phyloP scores from a whole-genome alignment of 2,113 vertebrate species.

The Atherinomorus stipes region DNA sequence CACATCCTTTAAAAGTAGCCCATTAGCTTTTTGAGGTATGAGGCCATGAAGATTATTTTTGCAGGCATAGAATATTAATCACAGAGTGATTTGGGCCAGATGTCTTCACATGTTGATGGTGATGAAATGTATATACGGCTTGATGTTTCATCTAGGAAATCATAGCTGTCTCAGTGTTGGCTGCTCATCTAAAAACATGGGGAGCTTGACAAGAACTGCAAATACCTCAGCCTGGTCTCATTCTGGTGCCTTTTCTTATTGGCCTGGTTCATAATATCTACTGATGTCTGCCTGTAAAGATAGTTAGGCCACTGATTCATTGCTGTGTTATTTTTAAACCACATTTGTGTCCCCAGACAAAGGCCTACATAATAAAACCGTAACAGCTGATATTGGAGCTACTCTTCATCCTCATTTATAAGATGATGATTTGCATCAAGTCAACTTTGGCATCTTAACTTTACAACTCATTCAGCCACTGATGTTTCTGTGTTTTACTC shows the following conservation, averaged over 20 bases:
- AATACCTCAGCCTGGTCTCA: constrained; percentile 22
- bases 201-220: constrained; percentile 11
- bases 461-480: constrained; percentile 9
- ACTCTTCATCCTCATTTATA: not conserved
- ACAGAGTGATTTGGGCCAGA: constrained; percentile 39
- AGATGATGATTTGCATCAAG: constrained; percentile 17
- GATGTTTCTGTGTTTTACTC: constrained; percentile 1
- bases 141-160: constrained; percentile 26
- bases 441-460: constrained; percentile 31
- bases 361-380: constrained; percentile 41
- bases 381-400: constrained; percentile 24
- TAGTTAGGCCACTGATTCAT: constrained; percentile 36
- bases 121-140: constrained; percentile 12
- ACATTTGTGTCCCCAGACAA: constrained; percentile 15
- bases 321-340: constrained; percentile 41
- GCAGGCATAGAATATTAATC: constrained; percentile 41
- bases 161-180: constrained; percentile 20
- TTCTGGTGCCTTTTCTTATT: constrained; percentile 23
- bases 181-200: not conserved
- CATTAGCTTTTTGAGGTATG: constrained; percentile 20
- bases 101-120: constrained; percentile 30
- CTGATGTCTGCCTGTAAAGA: constrained; percentile 40
- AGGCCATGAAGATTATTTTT: constrained; percentile 7
- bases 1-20: constrained; percentile 14
- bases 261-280: constrained; percentile 56